phyloP scores from a whole-genome alignment of 2,888 invertebrate species.

The Emesis russula region DNA sequence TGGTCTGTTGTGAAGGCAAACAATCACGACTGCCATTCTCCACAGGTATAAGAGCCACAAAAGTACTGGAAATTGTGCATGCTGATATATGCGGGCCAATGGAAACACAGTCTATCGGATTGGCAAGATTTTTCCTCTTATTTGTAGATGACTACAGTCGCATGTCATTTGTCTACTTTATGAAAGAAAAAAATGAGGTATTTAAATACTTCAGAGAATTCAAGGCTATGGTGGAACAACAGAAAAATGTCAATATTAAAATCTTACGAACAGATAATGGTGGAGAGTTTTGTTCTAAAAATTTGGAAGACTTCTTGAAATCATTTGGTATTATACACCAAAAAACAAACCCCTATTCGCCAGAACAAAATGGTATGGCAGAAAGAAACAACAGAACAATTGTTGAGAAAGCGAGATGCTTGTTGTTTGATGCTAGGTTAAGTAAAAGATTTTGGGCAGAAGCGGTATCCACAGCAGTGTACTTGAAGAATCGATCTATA shows the following conservation, averaged over 20 bases:
- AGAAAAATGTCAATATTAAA: background rate
- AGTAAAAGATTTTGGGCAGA: constrained; percentile 19
- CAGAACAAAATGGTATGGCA: constrained; percentile 13
- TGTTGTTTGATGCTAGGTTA: background rate
- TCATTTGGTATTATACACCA: background rate
- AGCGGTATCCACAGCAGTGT: background rate
- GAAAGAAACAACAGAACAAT: background rate
- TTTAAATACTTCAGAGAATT: too few relatives aligned
- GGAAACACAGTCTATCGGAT: constrained; percentile 5
- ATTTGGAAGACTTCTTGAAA: background rate
- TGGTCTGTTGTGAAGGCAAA: constrained; percentile 61
- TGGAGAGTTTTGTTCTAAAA: background rate
- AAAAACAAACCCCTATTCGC: background rate
- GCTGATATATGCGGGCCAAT: constrained; percentile 22
- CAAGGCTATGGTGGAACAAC: background rate
- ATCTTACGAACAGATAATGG: background rate
- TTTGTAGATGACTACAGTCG: constrained; percentile 33
- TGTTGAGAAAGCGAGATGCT: background rate
- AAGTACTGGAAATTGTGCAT: constrained; percentile 54
- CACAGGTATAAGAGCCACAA: constrained; percentile 42
- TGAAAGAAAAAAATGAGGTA: background rate
- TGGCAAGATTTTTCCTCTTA: background rate
- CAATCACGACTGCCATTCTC: constrained; percentile 57
- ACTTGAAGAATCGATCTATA: constrained; percentile 21
- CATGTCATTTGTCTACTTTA: constrained; percentile 9